Conservation (phyloP, 2,888 invertebrate genomes). For the Melangyna quadrimaculata region DNA sequence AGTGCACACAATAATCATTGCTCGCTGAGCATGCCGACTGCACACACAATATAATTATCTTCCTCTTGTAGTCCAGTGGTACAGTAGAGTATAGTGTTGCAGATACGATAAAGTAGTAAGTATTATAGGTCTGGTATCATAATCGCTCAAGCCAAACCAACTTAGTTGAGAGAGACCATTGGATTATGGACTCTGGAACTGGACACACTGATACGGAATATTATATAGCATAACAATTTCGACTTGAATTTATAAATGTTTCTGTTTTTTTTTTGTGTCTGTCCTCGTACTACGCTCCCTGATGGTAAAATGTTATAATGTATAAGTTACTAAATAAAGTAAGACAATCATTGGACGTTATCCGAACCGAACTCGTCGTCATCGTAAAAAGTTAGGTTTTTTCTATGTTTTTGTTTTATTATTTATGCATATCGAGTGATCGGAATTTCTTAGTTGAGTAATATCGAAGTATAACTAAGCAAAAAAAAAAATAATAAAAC, state of each 20-base stretch:
- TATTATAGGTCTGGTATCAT: not conserved
- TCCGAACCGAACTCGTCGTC: constrained; percentile 35
- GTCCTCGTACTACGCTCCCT: not conserved
- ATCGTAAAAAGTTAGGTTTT: not conserved
- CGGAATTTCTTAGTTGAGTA: constrained; percentile 66
- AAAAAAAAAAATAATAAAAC: constrained; percentile 10
- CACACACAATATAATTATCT: constrained; percentile 27
- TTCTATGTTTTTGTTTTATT: not conserved
- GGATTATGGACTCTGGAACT: constrained; percentile 6
- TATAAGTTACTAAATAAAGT: constrained; percentile 53
- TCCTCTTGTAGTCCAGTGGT: constrained; percentile 9
- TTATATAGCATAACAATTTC: constrained; percentile 54
- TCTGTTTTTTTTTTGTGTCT: not conserved
- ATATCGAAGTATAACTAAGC: constrained; percentile 34
- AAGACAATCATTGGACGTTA: constrained; percentile 65
- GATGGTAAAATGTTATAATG: constrained; percentile 32
- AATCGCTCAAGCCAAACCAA: constrained; percentile 34
- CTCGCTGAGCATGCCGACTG: not conserved
- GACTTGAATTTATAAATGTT: not conserved
- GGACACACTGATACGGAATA: constrained; percentile 43
- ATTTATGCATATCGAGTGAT: constrained; percentile 65
- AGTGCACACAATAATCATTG: constrained; percentile 17
- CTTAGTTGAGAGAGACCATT: not conserved
- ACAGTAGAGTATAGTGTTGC: not conserved
- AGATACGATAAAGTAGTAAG: not conserved